Conservation (phyloP, 2,888 invertebrate genomes). For the Pogonocherus hispidulus region DNA sequence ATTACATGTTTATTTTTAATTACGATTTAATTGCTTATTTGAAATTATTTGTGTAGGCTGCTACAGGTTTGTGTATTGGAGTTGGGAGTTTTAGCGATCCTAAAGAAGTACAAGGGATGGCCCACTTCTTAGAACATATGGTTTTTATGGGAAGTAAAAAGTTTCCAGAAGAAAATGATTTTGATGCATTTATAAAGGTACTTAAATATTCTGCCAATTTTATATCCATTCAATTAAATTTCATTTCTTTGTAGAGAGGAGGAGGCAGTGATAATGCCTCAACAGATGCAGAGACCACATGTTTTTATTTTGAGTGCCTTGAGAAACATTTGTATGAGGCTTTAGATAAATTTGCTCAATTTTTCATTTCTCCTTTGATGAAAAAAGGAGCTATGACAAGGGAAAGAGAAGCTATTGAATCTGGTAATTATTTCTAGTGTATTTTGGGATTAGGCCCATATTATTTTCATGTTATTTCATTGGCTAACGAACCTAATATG, state of each 20-base stretch:
- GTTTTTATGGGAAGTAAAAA: conserved; percentile 95
- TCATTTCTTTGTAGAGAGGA: conserved; percentile 74
- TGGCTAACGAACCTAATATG: too few relatives aligned
- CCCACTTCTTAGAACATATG: conserved; percentile 93
- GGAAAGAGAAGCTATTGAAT: conserved; percentile 90
- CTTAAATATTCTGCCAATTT: too few relatives aligned
- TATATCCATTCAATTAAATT: too few relatives aligned
- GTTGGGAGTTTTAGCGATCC: conserved; percentile 88
- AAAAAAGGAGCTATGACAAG: conserved; percentile 86
- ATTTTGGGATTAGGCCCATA: too few relatives aligned
- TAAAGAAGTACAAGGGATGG: conserved; percentile 81
- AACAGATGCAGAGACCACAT: conserved; percentile 89
- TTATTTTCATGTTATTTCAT: too few relatives aligned
- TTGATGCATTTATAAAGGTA: conserved; percentile 83
- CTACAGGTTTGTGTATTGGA: conserved; percentile 81
- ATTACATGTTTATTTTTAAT: too few relatives aligned
- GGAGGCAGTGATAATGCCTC: conserved; percentile 91
- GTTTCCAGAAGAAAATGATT: conserved; percentile 88
- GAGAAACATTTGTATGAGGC: conserved; percentile 82
- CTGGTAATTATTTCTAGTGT: conserved; percentile 73
- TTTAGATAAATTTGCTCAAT: conserved; percentile 89
- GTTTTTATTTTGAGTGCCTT: conserved; percentile 91
- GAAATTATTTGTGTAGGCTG: conserved; percentile 73
- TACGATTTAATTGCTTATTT: too few relatives aligned
- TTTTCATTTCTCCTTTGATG: conserved; percentile 90